Conservation (phyloP, 1,140 invertebrate species). For the Ladona fulva region DNA sequence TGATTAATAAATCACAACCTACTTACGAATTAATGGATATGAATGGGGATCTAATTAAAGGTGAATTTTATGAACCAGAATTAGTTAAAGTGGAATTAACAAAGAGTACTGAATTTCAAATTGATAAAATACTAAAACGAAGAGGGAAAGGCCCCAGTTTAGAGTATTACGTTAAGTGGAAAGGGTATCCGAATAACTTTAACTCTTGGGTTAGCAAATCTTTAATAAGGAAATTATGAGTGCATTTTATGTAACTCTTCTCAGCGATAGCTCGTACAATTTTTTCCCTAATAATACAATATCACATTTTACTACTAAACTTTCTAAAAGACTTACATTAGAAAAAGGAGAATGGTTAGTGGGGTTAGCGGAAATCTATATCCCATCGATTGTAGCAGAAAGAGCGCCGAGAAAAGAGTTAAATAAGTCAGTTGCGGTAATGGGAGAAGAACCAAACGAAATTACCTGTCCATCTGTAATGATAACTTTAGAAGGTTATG, state of each 20-base stretch:
- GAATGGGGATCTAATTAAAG: background rate
- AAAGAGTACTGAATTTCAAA: background rate
- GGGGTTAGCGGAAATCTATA: background rate
- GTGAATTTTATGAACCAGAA: background rate
- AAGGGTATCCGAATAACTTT: background rate
- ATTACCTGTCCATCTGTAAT: too few species aligned
- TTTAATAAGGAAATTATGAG: background rate
- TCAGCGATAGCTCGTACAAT: background rate
- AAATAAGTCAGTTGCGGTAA: too few species aligned
- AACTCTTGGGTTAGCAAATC: background rate
- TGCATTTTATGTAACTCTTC: background rate
- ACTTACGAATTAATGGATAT: background rate
- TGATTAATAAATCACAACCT: conserved; percentile 7
- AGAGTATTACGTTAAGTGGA: background rate
- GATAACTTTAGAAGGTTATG: too few species aligned
- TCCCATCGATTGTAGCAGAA: background rate
- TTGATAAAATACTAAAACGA: background rate
- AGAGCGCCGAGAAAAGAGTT: too few species aligned
- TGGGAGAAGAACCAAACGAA: too few species aligned
- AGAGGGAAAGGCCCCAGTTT: background rate
- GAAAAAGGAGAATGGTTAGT: background rate
- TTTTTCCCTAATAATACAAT: background rate
- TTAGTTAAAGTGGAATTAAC: background rate
- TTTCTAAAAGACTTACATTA: background rate
- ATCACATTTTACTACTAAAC: background rate